Evolutionary conservation across 2,797 vertebrate genomes (phyloP).

Genomic region (Falco rusticolus): DNA sequence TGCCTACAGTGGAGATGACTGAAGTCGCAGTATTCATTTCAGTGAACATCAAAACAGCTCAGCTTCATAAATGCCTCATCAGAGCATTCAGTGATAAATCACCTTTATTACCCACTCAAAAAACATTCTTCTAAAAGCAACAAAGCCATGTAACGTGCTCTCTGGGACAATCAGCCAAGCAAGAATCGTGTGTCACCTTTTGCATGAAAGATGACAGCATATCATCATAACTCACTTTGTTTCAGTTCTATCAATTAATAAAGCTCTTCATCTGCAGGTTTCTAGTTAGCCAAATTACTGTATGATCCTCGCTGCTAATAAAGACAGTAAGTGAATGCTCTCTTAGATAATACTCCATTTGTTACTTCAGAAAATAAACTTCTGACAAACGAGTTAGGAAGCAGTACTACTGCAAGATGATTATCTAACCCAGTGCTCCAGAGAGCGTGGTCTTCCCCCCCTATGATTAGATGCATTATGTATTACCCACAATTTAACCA

Average conservation of each 20-base stretch:
- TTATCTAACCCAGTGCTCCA: background rate
- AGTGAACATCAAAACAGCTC: background rate
- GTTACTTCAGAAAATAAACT: background rate
- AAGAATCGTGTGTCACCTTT: background rate
- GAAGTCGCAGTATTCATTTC: background rate
- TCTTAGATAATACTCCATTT: background rate
- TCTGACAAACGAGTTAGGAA: background rate
- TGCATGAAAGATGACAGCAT: background rate
- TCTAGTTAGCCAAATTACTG: background rate
- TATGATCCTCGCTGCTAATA: background rate
- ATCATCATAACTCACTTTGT: background rate
- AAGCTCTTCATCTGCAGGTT: slow-evolving; percentile 31
- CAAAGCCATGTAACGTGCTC: slow-evolving; percentile 7
- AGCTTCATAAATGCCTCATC: background rate
- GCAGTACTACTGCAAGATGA: background rate
- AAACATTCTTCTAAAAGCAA: slow-evolving; percentile 7
- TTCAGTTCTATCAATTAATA: slow-evolving; percentile 36
- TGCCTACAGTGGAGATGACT: background rate
- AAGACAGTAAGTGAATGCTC: background rate
- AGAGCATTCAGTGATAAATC: background rate
- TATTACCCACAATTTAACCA: background rate
- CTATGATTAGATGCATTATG: background rate
- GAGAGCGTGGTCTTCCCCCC: background rate
- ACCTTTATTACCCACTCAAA: slow-evolving; percentile 14
- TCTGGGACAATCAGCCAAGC: slow-evolving; percentile 46